Base-by-base conservation (phyloP, 2,888 invertebrate species). In the Oscheius sp. region DNA sequence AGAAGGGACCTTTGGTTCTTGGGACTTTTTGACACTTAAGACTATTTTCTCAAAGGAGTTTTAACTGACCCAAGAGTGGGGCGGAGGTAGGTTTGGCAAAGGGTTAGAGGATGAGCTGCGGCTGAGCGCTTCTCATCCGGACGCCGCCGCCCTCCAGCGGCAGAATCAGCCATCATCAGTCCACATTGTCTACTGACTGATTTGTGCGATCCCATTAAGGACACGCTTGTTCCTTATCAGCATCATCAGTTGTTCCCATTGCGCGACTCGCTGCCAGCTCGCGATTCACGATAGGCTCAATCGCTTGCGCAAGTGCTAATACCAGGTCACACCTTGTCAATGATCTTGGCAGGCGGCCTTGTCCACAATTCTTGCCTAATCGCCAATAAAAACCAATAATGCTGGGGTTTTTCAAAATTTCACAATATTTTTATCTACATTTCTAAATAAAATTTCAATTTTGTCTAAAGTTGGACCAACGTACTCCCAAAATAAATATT, bases 51-150 rank as follows among this genome's bases (percentile, higher is more conserved):
- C 45, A 29, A 29, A 25, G 17, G 25, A 27, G 27, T 45, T 33
- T 34, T 45, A 27, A 27, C 25, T 61, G 31, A 61, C 61, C 61
- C 61, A 61, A 61, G 61, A 25, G 55, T 55, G 42, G 42, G 61
- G 61, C 61, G 61, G 61, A 61, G 61, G 61, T 61, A 61, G 61
- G 61, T 61, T 61, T 61, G 42, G 61, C 61, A 61, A 61, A 61
- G 61, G 61, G 42, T 61, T 61, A 61, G 61, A 61, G 61, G 61
- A 61, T 61, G 61, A 61, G 61, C 57, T 25, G 61, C 61, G 61
- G 61, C 61, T 61, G 61, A 61, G 61, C 61, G 61, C 61, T 61
- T 61, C 61, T 61, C 61, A 61, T 61, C 61, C 61, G 42, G 48
- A 61, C 61, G 61, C 61, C 61, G 61, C 61, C 61, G 61, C 61